Conservation (phyloP, 2,113 vertebrate species). For the Delphinus delphis region DNA sequence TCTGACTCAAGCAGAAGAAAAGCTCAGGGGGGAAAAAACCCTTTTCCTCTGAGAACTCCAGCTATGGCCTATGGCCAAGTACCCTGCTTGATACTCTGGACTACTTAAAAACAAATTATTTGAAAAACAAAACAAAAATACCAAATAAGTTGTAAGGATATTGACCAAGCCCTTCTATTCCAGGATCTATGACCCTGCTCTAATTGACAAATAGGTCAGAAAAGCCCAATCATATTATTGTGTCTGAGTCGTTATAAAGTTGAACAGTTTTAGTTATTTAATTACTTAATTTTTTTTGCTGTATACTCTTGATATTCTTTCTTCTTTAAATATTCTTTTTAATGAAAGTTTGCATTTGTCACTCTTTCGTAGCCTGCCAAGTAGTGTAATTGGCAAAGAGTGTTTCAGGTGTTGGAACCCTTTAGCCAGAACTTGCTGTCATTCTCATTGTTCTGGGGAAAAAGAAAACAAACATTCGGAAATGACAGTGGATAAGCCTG, state of each 20-base stretch:
- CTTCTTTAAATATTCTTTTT: neutral
- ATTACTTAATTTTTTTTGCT: neutral
- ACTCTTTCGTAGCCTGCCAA: neutral
- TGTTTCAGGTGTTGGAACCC: neutral
- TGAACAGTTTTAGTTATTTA: neutral
- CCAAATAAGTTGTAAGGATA: neutral
- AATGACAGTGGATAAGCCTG: neutral
- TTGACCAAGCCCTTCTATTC: neutral
- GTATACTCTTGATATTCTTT: neutral
- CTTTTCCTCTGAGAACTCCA: neutral
- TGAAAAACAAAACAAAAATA: neutral
- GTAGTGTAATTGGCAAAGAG: neutral
- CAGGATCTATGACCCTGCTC: neutral
- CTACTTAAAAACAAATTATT: neutral
- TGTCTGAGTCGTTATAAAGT: neutral
- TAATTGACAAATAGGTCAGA: neutral
- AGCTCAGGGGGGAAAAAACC: neutral
- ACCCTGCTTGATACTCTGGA: neutral
- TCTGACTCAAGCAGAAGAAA: neutral
- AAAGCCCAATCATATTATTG: neutral
- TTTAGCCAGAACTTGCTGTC: neutral
- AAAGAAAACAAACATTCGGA: constrained; percentile 39
- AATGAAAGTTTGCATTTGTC: neutral
- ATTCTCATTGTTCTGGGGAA: constrained; percentile 36
- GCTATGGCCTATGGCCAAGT: neutral